Evolutionary conservation across 2,113 vertebrate species (phyloP), one percentile per base, ranked within the genome.

Genomic region (Tetrao urogallus): DNA sequence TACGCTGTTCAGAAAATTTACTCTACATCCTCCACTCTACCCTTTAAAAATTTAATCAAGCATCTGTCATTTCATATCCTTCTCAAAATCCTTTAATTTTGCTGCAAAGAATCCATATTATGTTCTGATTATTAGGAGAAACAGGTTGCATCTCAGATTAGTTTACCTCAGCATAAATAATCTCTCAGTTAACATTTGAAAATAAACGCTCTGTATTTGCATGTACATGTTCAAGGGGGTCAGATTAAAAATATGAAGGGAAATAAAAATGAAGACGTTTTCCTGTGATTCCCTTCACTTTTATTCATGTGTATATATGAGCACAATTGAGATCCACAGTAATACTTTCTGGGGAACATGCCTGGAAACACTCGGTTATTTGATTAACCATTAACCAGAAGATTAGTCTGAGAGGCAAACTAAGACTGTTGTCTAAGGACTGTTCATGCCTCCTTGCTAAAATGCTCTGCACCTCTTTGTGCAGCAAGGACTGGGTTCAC

Each of bases 1-100:
- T 87, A 77, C 50, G 60, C 32, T 63, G 42, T 75, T 92, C 79
- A 65, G 63, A 91, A 94, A 94, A 94, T 52, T 58, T 90, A 94
- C 60, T 32, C 60, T 82, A 77, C 70, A 85, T 88, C 73, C 86
- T 94, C 90, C 84, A 84, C 71, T 92, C 86, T 86, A 82, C 69
- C 75, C 93, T 96, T 95, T 93, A 94, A 90, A 96, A 94, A 70
- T 88, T 78, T 83, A 91, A 90, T 93, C 90, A 95, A 66, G 47
- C 84, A 93, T 82, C 78, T 93, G 87, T 47, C 67, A 84, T 91
- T 92, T 92, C 69, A 74, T 32, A 94, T 47, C 30, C 61, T 82
- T 81, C 71, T 86, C 83, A 85, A 91, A 84, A 48, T 20, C 19
- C 43, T 93, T 78, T 77, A 10, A 10, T 93, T 93, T 93, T 85